Base-by-base conservation (phyloP, 2,113 vertebrate species). In the Sorex araneus region DNA sequence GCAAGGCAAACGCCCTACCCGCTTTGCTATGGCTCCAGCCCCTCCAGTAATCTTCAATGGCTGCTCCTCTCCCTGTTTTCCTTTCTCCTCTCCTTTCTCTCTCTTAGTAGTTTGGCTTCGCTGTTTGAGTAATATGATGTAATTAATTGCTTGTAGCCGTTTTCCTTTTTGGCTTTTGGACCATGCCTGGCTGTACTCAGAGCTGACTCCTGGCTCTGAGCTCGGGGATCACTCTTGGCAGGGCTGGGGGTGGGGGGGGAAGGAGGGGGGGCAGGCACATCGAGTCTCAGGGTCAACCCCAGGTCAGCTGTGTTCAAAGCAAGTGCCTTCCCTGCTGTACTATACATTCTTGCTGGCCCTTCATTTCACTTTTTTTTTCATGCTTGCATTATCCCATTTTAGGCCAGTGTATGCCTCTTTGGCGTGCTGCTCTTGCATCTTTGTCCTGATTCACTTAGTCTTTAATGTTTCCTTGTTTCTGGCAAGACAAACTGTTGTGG, bases 391-490 rank as follows among this genome's bases (percentile, higher is more conserved):
- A n/a, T n/a, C 25, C 47, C 10, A 21, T 87, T 15, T 57, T 63
- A 60, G 40, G 47, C 66, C 40, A 86, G 0, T 25, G 19, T 25
- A 85, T 36, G 5, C 30, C 19, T 50, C 36, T 87, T 84, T 32
- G 25, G 34, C 19, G n/a, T 83, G 50, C 2, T 47, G 18, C 34
- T 45, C 27, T 79, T 47, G 18, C 36, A 50, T 34, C 86, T 92
- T 71, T 75, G 16, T 36, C 60, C 34, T n/a, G 76, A 0, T 80
- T 63, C 27, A 34, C 45, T 67, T 81, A 19, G 25, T 54, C 27
- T 69, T 82, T 64, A n/a, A 47, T 76, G 32, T 66, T 84, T n/a
- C 32, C 76, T 30, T 93, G 28, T 88, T 87, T 86, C 57, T 50
- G 30, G 47, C n/a, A 57, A 43, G 60, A 34, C 50, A 47, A 43